Percentiles rank a stretch among this genome's conserved stretches.
phyloP scores from a whole-genome alignment of 2,888 invertebrate genomes.

The Epicampocera succincta region DNA sequence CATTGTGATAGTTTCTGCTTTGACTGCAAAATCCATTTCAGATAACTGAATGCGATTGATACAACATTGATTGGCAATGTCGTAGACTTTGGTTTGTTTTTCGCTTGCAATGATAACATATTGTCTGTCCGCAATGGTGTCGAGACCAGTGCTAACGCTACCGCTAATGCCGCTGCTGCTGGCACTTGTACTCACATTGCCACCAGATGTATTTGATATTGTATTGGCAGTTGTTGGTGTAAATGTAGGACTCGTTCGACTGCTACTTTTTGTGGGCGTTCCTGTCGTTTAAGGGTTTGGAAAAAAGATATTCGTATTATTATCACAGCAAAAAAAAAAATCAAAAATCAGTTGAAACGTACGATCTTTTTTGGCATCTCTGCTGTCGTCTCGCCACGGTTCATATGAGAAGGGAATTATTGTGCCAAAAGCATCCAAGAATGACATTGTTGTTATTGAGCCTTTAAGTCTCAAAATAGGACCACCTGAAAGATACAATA shows the following conservation, averaged over 20 bases:
- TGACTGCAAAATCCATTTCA: slow-evolving; percentile 95
- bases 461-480: slow-evolving; percentile 98
- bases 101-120: slow-evolving; percentile 96
- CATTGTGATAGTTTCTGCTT: slow-evolving; percentile 95
- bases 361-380: slow-evolving; percentile 82
- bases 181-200: slow-evolving; percentile 75
- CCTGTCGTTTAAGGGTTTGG: slow-evolving; percentile 79
- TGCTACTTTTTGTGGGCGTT: slow-evolving; percentile 87
- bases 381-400: slow-evolving; percentile 94
- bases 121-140: slow-evolving; percentile 89
- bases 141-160: slow-evolving; percentile 81
- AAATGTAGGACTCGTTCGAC: slow-evolving; percentile 90
- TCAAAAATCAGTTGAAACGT: slow-evolving; percentile 69
- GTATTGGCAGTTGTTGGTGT: slow-evolving; percentile 81
- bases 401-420: slow-evolving; percentile 95
- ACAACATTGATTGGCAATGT: slow-evolving; percentile 97
- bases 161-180: slow-evolving; percentile 74
- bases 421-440: slow-evolving; percentile 97
- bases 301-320: no score
- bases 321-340: no score
- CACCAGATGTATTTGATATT: slow-evolving; percentile 77
- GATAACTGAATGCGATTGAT: slow-evolving; percentile 96
- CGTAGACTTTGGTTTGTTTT: slow-evolving; percentile 96
- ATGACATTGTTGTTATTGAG: slow-evolving; percentile 95
- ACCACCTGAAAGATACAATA: slow-evolving; percentile 86